These are phyloP conservation scores for Arrhamphus sclerolepis DNA, from an alignment of 2,797 vertebrate genomes.

Conservation along the genomic window DNA sequence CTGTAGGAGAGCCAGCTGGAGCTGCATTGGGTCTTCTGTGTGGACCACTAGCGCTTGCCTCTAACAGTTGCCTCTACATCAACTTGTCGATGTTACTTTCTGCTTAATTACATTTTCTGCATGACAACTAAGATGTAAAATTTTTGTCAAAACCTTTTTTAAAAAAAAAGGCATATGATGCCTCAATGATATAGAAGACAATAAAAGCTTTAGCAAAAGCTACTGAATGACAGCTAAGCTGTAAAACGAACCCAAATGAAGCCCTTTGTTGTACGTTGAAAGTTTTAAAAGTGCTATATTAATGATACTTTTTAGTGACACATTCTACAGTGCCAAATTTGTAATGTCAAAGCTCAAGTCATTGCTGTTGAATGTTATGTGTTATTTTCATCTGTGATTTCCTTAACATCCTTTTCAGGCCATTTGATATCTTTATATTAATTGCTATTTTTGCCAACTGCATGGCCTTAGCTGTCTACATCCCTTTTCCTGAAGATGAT, in stretches of 20 bases:
- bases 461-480: slow-evolving; percentile 99
- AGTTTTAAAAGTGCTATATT: too few species aligned
- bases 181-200: background rate
- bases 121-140: slow-evolving; percentile 1
- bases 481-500: slow-evolving; percentile 98
- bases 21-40: too few species aligned
- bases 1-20: slow-evolving; percentile 29
- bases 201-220: too few species aligned
- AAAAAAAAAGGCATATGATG: slow-evolving; percentile 8
- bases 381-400: slow-evolving; percentile 22
- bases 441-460: slow-evolving; percentile 99
- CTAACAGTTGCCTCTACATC: background rate
- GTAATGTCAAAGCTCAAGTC: too few species aligned
- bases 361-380: background rate
- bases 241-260: too few species aligned
- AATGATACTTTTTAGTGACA: too few species aligned
- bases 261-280: too few species aligned
- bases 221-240: too few species aligned
- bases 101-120: background rate
- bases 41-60: too few species aligned
- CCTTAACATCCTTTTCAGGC: slow-evolving; percentile 90
- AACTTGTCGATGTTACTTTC: background rate
- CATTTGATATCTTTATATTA: slow-evolving; percentile 99
- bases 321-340: too few species aligned
- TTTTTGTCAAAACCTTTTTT: slow-evolving; percentile 1